phyloP scores from a whole-genome alignment of 1,140 invertebrate genomes.

The Odontomachus brunneus region DNA sequence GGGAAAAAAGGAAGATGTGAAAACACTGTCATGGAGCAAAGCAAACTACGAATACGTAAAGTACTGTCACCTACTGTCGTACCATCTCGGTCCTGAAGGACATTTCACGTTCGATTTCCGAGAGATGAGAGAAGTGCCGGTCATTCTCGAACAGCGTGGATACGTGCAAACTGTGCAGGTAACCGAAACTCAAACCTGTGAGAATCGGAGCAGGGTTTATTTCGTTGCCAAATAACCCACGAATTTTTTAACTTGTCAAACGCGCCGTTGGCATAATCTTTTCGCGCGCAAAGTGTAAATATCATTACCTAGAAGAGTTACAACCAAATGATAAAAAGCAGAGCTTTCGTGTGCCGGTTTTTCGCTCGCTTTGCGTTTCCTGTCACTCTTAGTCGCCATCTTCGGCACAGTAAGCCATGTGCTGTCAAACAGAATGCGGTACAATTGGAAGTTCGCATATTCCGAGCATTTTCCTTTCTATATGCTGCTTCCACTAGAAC shows the following conservation, averaged over 20 bases:
- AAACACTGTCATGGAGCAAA: not conserved
- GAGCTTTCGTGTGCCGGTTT: slow-evolving; percentile 42
- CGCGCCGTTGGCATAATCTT: not conserved
- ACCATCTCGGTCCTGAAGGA: slow-evolving; percentile 93
- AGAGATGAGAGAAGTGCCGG: slow-evolving; percentile 93
- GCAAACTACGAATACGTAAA: slow-evolving; percentile 17
- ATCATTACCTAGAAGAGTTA: slow-evolving; percentile 63
- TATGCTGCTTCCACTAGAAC: too few species aligned
- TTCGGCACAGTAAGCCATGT: slow-evolving; percentile 27
- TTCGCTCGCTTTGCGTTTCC: slow-evolving; percentile 16
- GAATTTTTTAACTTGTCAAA: not conserved
- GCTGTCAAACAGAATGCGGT: not conserved
- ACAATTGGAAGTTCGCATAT: too few species aligned
- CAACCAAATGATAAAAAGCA: slow-evolving; percentile 46
- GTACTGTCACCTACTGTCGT: slow-evolving; percentile 53
- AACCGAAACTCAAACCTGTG: slow-evolving; percentile 78
- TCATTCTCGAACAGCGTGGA: slow-evolving; percentile 92
- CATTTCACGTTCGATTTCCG: slow-evolving; percentile 93
- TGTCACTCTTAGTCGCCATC: slow-evolving; percentile 67
- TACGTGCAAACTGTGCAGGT: slow-evolving; percentile 88
- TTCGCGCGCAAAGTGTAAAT: slow-evolving; percentile 5
- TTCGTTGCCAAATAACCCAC: slow-evolving; percentile 1
- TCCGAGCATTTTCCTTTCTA: too few species aligned
- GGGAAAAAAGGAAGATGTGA: slow-evolving; percentile 72
- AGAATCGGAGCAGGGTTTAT: slow-evolving; percentile 51